These are phyloP conservation scores for Pocillopora verrucosa DNA, from an alignment of 64 coral and sea anemone genomes.

Conservation along the genomic window DNA sequence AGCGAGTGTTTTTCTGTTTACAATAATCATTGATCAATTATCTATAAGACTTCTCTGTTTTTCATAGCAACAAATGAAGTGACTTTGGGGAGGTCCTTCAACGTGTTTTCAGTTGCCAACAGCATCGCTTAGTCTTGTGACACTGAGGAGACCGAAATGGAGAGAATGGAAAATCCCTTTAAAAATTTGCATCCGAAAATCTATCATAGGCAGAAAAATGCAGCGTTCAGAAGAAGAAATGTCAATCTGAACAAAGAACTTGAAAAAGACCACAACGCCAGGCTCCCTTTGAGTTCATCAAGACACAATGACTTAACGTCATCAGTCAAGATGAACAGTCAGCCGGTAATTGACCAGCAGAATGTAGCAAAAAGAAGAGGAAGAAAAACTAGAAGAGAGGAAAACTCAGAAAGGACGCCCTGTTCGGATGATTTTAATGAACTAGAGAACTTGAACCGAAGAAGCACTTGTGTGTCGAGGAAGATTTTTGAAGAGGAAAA, in stretches of 20 bases:
- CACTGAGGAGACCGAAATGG: background rate
- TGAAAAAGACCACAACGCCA: background rate
- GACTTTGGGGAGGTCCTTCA: background rate
- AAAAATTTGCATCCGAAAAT: conserved; percentile 26
- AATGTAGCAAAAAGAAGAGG: background rate
- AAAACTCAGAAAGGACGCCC: background rate
- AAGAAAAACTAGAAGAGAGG: background rate
- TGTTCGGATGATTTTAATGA: background rate
- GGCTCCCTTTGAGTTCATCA: background rate
- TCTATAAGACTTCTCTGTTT: no score
- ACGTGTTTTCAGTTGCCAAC: background rate
- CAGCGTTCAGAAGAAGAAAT: background rate
- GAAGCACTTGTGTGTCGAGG: background rate
- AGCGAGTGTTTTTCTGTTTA: no score
- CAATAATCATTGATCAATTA: no score
- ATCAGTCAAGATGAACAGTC: background rate
- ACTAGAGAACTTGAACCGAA: background rate
- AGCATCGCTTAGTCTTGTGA: background rate
- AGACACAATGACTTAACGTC: background rate
- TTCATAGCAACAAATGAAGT: background rate
- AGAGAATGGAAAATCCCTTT: conserved; percentile 21
- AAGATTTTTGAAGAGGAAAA: background rate
- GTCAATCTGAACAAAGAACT: background rate
- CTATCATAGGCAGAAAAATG: background rate
- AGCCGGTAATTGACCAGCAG: no score